Evolutionary conservation across 2,888 invertebrate species (phyloP), one percentile per base, ranked within the genome.

Genomic region (Apotomis turbidana): DNA sequence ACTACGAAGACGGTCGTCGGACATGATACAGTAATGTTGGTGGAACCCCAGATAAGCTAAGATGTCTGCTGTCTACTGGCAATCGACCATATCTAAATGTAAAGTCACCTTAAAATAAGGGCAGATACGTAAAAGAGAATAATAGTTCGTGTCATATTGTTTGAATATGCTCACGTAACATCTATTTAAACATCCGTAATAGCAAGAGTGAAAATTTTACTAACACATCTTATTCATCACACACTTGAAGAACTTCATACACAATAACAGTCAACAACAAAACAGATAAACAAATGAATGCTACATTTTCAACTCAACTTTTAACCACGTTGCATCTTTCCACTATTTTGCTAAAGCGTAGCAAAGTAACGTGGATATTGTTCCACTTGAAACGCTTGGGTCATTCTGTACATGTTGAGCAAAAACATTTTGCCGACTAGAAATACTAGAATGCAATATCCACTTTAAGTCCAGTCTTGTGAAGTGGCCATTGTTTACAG

Each of bases 11-110:
- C 49, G 15, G 58, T 67, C 67, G 51, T 51, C 67, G 13, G 13
- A 49, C 67, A 51, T 58, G 51, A 38, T 59, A 58, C 51, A 58
- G 58, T 58, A 58, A 5, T 66, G 36, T 27, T 27, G 46, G 66
- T 57, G 57, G 9, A 66, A 55, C 55, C 66, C 13, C 27, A 66
- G 46, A 46, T 27, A 54, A 38, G 13, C 9, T 10, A n/a, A 15
- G 55, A 6, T 46, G 46, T 57, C 46, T 8, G 66, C 66, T 27
- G 36, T 27, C 44, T 66, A 46, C 44, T 57, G 55, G 36, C 8
- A 9, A 36, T 44, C 8, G n/a, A 5, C 9, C n/a, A 12, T 13
- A 55, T 44, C 46, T 55, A 27, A 46, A 13, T 49, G 49, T 49
- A 9, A 9, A 27, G 27, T 27, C 27, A 27, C 27, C 27, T 27